Conservation (phyloP, 2,888 invertebrate genomes). For the Cataglyphis rosenhaueri region DNA sequence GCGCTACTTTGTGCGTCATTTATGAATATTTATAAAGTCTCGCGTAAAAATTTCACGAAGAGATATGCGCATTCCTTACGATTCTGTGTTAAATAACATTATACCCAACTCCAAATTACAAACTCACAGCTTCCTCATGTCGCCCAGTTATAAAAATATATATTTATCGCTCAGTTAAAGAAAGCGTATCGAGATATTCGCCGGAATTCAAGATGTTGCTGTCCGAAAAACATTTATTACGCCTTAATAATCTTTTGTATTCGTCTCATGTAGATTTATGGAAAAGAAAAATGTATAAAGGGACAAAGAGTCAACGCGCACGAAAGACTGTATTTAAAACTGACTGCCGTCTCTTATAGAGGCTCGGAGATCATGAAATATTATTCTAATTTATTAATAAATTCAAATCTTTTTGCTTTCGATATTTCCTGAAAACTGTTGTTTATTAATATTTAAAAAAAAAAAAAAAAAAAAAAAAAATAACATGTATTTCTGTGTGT, state of each 20-base stretch:
- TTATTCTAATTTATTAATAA: background rate
- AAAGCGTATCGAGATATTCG: background rate
- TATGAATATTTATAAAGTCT: slow-evolving; percentile 39
- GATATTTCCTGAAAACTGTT: background rate
- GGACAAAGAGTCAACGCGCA: background rate
- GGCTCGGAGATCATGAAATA: background rate
- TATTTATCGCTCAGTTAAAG: background rate
- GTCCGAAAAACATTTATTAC: background rate
- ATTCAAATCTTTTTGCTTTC: background rate
- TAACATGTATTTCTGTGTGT: background rate
- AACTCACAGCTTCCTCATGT: background rate
- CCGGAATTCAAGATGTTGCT: background rate
- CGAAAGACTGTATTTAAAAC: background rate
- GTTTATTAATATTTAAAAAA: background rate
- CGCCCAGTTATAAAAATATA: background rate
- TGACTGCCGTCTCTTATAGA: background rate
- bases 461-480: background rate
- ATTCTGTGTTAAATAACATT: slow-evolving; percentile 28
- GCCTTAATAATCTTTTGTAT: background rate
- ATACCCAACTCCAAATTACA: background rate
- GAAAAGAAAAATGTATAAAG: background rate
- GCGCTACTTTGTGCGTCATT: slow-evolving; percentile 44
- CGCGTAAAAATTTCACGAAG: slow-evolving; percentile 12
- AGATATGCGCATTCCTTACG: slow-evolving; percentile 31
- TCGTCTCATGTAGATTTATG: background rate